These are phyloP conservation scores for Pteromalus puparum DNA, from an alignment of 1,140 invertebrate species.

Conservation along the genomic window DNA sequence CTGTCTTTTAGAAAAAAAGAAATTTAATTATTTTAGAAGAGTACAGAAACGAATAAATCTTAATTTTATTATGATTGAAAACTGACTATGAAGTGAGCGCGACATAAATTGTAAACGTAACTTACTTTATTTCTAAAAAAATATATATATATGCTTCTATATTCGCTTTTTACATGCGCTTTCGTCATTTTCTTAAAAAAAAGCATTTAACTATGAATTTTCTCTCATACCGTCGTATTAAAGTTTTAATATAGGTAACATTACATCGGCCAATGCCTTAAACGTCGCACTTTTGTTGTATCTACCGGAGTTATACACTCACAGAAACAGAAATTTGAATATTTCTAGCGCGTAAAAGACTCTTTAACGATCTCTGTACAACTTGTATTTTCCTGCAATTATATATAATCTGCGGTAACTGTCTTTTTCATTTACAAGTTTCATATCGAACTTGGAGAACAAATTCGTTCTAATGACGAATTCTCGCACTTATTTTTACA, in stretches of 20 bases:
- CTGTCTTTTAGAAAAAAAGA: background rate
- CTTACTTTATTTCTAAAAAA: conserved; percentile 19
- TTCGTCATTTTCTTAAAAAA: conserved; percentile 19
- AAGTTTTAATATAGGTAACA: conserved; percentile 10
- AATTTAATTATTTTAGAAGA: conserved; percentile 3
- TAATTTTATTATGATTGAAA: background rate
- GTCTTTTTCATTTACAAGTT: conserved; percentile 38
- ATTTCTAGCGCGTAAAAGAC: conserved; percentile 24
- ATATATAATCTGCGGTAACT: conserved; percentile 47
- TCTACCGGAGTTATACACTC: conserved; percentile 11
- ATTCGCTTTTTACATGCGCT: conserved; percentile 7
- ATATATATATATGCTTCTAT: conserved; percentile 9
- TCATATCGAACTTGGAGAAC: conserved; percentile 34
- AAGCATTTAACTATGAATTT: conserved; percentile 26
- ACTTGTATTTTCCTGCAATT: conserved; percentile 33
- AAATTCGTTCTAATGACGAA: conserved; percentile 18
- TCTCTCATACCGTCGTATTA: background rate
- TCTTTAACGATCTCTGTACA: conserved; percentile 42
- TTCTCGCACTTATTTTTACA: conserved; percentile 30
- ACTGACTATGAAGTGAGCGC: background rate
- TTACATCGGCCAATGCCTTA: conserved; percentile 19
- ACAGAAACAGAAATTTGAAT: conserved; percentile 26
- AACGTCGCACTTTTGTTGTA: conserved; percentile 26
- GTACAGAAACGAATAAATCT: conserved; percentile 14
- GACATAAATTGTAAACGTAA: background rate